Evolutionary conservation across 1,140 invertebrate species (phyloP), one percentile per base, ranked within the genome.

Genomic region (Pantala flavescens): DNA sequence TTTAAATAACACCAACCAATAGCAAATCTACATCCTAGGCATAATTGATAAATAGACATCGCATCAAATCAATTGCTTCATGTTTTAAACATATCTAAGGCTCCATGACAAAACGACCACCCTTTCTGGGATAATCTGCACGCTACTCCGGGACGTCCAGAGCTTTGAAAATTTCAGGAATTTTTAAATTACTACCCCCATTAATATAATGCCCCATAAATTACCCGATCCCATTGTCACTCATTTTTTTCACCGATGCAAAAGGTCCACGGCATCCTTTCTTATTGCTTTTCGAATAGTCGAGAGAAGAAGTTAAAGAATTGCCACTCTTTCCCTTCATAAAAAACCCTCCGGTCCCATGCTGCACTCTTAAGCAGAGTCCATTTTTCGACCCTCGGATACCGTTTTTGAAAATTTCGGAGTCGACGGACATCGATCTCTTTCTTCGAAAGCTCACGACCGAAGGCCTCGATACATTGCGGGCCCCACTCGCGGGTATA

Each of bases 381-480:
- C n/a, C 49, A 63, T 63, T 63, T 36, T 63, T 63, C 49, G 49
- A 63, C 49, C n/a, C 49, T 63, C 14, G n/a, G 49, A 63, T 63
- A 7, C 49, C 49, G 12, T 63, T 63, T 63, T 63, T 63, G 49
- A 63, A 63, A 19, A 63, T 63, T 63, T 63, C n/a, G n/a, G 49
- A 63, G 49, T 21, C 49, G 3, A 2, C n/a, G 49, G 49, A 63
- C 49, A 63, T 63, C 49, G 49, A 63, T 63, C 49, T 63, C 49
- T 63, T 63, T 21, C 49, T 63, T 63, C 12, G 1, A 3, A 12
- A 63, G 3, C 49, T 16, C 16, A 63, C n/a, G 49, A 63, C 49
- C 49, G 49, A 21, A 12, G 49, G 49, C 12, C 14, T 21, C 49
- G 49, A 63, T 63, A 63, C 49, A 63, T 63, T 63, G n/a, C n/a